Percentiles rank a stretch among this genome's conserved stretches.
These are phyloP conservation scores for Oceanodroma leucorhoa DNA, from an alignment of 2,797 vertebrate species.

Conservation along the genomic window DNA sequence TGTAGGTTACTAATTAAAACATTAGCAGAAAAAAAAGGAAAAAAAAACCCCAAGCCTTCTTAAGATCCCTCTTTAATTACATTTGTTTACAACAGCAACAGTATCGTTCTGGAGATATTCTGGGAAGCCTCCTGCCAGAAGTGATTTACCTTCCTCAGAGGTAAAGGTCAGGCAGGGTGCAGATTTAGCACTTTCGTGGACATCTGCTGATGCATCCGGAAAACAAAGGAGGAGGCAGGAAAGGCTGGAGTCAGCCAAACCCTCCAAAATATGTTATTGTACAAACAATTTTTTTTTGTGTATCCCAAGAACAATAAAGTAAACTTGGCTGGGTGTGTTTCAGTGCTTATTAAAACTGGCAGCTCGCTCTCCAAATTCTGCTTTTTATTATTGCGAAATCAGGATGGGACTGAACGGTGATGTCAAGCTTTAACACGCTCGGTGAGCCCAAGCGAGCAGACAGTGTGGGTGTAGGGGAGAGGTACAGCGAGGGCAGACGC, in stretches of 20 bases:
- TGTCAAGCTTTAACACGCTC: slow-evolving; percentile 54
- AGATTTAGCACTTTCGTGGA: slow-evolving; percentile 60
- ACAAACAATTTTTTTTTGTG: slow-evolving; percentile 1
- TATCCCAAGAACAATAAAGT: slow-evolving; percentile 64
- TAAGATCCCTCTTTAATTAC: slow-evolving; percentile 11
- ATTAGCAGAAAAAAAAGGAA: not conserved
- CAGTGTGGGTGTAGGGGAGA: slow-evolving; percentile 1
- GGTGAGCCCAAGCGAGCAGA: not conserved
- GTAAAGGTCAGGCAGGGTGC: slow-evolving; percentile 69
- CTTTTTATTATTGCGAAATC: slow-evolving; percentile 37
- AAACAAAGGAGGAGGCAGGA: slow-evolving; percentile 74
- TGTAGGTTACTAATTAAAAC: not conserved
- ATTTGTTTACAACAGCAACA: slow-evolving; percentile 28
- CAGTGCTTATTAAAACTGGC: slow-evolving; percentile 1
- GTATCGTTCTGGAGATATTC: not conserved
- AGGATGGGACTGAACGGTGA: slow-evolving; percentile 21
- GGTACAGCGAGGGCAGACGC: not conserved
- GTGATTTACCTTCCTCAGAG: slow-evolving; percentile 54
- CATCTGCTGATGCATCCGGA: slow-evolving; percentile 72
- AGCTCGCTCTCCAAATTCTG: slow-evolving; percentile 1
- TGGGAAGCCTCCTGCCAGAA: slow-evolving; percentile 48
- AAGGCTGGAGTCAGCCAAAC: slow-evolving; percentile 59
- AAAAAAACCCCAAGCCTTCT: not conserved
- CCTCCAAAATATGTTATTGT: slow-evolving; percentile 19
- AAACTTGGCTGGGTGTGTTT: slow-evolving; percentile 56